Percentiles rank a stretch among this genome's conserved stretches.
Evolutionary conservation across 64 coral and sea anemone genomes (phyloP).

Genomic region (Montipora capricornis): DNA sequence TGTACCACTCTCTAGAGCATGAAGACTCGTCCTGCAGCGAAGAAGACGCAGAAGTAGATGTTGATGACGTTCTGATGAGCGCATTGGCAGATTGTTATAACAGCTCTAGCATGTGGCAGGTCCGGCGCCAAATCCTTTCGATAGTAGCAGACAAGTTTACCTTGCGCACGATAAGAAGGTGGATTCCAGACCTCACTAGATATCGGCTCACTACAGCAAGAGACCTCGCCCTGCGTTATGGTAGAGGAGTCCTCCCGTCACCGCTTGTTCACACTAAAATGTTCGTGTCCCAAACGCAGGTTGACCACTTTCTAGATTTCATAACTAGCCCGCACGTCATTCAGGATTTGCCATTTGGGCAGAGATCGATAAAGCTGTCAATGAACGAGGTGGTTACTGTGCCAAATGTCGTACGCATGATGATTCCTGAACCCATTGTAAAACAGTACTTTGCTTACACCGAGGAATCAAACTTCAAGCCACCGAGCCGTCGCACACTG

Average conservation of each 20-base stretch:
- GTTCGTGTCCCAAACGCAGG: slow-evolving; percentile 65
- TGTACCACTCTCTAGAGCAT: neutral
- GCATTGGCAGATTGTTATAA: slow-evolving; percentile 58
- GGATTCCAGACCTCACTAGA: slow-evolving; percentile 58
- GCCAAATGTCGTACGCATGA: slow-evolving; percentile 50
- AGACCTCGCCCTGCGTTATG: slow-evolving; percentile 46
- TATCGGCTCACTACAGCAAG: slow-evolving; percentile 63
- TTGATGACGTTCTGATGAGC: slow-evolving; percentile 40
- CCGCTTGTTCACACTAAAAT: slow-evolving; percentile 63
- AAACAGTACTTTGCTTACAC: slow-evolving; percentile 36
- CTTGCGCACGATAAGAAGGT: slow-evolving; percentile 33
- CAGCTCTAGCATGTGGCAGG: slow-evolving; percentile 22
- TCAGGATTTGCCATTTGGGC: slow-evolving; percentile 71
- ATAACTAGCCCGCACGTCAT: slow-evolving; percentile 72
- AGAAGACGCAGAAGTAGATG: slow-evolving; percentile 30
- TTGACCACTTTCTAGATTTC: slow-evolving; percentile 76
- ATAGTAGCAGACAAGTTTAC: slow-evolving; percentile 63
- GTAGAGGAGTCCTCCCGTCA: slow-evolving; percentile 60
- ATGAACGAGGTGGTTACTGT: slow-evolving; percentile 10
- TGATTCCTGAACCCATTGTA: slow-evolving; percentile 66
- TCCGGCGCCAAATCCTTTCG: slow-evolving; percentile 44
- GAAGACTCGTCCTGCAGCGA: no score
- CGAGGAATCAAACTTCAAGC: neutral
- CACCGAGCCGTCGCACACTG: neutral
- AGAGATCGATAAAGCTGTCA: slow-evolving; percentile 41